Evolutionary conservation across 2,113 vertebrate genomes (phyloP).

Genomic region (Bubalus kerabau): DNA sequence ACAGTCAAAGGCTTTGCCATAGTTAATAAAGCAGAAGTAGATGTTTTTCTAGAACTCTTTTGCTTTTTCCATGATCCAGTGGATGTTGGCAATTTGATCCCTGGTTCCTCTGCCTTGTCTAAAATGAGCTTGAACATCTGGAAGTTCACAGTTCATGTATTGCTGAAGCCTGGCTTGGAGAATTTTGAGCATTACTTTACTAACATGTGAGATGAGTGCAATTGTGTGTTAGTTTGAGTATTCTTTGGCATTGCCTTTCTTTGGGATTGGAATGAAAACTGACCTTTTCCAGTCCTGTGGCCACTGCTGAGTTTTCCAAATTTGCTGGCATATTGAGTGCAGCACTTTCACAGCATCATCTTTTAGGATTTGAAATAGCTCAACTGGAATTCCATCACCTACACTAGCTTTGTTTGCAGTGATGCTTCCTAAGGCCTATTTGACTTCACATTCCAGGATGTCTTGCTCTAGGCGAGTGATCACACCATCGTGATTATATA

Average conservation of each 20-base stretch:
- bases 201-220: not conserved
- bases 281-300: not conserved
- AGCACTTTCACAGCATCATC: not conserved
- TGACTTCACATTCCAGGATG: not conserved
- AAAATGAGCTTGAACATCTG: too few relatives aligned
- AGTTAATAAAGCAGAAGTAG: not conserved
- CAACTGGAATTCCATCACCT: not conserved
- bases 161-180: not conserved
- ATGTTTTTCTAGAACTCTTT: not conserved
- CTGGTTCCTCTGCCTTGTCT: not conserved
- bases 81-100: not conserved
- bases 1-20: not conserved
- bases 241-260: not conserved
- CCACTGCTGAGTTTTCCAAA: not conserved
- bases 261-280: not conserved
- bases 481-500: not conserved
- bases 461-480: not conserved
- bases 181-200: not conserved
- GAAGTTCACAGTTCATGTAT: accelerated
- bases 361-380: not conserved
- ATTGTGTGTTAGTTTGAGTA: not conserved
- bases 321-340: not conserved
- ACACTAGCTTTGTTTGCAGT: not conserved
- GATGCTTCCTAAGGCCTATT: not conserved
- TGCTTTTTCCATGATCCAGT: not conserved